phyloP scores from a whole-genome alignment of 2,797 vertebrate genomes.

The Scolopax rusticola region DNA sequence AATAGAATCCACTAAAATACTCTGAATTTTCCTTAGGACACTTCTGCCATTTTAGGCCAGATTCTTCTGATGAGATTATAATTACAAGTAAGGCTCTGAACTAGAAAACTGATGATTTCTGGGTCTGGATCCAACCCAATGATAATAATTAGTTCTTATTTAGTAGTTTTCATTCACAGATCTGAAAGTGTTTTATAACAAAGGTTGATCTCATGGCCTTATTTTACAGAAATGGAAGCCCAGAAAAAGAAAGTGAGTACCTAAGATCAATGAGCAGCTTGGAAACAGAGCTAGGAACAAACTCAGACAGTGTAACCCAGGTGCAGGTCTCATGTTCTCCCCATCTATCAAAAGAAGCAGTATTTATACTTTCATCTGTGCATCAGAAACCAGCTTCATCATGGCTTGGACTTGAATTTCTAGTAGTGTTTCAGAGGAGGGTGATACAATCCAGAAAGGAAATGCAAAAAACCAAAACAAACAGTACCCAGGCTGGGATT shows the following conservation, averaged over 20 bases:
- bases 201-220: not conserved
- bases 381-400: not conserved
- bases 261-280: not conserved
- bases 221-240: not conserved
- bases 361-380: not conserved
- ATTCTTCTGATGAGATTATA: not conserved
- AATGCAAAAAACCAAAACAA: not conserved
- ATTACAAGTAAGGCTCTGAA: not conserved
- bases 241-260: not conserved
- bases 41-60: not conserved
- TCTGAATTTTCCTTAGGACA: not conserved
- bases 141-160: not conserved
- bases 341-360: not conserved
- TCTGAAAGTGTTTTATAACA: not conserved
- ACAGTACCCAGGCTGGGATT: not conserved
- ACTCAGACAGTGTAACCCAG: not conserved
- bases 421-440: not conserved
- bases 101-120: not conserved
- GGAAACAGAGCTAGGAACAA: not conserved
- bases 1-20: not conserved
- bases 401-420: not conserved
- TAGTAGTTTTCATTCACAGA: not conserved
- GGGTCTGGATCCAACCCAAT: not conserved
- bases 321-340: not conserved
- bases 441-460: not conserved